Base-by-base conservation (phyloP, 2,888 invertebrate genomes). In the Pheosia gnoma region DNA sequence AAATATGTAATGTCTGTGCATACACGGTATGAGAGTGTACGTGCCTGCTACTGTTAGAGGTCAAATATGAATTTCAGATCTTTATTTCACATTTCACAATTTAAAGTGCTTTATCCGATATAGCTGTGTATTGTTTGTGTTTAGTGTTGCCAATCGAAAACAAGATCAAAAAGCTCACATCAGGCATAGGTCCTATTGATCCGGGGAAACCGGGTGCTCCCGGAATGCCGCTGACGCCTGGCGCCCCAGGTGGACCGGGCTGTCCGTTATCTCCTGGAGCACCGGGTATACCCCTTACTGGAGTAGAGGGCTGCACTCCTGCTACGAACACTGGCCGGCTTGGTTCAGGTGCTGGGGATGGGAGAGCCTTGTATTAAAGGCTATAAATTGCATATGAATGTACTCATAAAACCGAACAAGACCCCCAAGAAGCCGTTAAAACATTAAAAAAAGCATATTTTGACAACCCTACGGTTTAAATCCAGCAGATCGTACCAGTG, bases 121-220 rank as follows among this genome's bases (percentile, higher is more conserved):
- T 25, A 25, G 1, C 25, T 25, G 25, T 25, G 25, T 25, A 25
- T 25, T 25, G 0, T 25, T 25, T 25, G 25, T 25, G 25, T 25
- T 25, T 25, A 25, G 25, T 25, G 25, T 25, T 25, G 25, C 0
- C 25, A 25, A 25, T 25, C 25, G 25, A 25, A 25, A 25, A 25
- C 25, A 25, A 25, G 25, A 25, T 25, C 25, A 25, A 25, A 25
- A 25, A 25, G 25, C 92, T 91, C 78, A 95, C 95, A 87, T 96
- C 96, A 51, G 97, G 97, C 72, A 95, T 93, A 0, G 95, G 94
- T 55, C 97, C 98, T 11, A 96, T 95, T 3, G 95, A 94, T 11
- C 98, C 97, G 0, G 95, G 95, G 11, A 79, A 82, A 0, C 97
- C 96, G 0, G 96, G 96, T 51, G 95, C 94, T 0, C 97, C 96